Evolutionary conservation across 1,140 invertebrate genomes (phyloP).

Genomic region (Caenorhabditis brenneri): DNA sequence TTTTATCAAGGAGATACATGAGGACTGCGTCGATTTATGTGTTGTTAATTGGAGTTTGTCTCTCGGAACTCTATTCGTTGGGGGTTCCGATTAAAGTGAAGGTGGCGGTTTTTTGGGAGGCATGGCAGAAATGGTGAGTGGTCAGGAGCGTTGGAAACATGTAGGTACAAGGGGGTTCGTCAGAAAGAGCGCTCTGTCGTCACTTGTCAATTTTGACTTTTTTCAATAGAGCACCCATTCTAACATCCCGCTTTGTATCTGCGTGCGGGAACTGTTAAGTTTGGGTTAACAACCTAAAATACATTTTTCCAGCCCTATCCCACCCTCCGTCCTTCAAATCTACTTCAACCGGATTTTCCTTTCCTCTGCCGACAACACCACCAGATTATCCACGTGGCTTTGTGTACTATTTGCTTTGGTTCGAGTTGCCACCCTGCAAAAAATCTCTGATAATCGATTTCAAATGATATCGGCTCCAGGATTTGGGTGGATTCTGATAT

Average conservation of each 20-base stretch:
- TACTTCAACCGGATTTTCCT: neutral
- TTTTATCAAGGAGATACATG: conserved; percentile 17
- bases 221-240: too few species aligned
- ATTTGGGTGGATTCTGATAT: conserved; percentile 13
- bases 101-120: neutral
- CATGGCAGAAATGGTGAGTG: neutral
- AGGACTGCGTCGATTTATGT: conserved; percentile 12
- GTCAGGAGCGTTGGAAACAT: neutral
- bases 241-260: too few species aligned
- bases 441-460: neutral
- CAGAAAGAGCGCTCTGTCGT: too few species aligned
- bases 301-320: neutral
- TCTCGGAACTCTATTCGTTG: neutral
- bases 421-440: neutral
- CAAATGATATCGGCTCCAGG: conserved; percentile 10
- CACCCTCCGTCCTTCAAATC: neutral
- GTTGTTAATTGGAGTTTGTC: conserved; percentile 12
- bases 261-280: too few species aligned
- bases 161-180: too few species aligned
- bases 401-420: neutral
- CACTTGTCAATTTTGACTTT: too few species aligned
- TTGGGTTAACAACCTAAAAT: too few species aligned
- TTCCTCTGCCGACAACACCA: neutral
- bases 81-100: neutral
- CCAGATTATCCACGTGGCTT: neutral